Evolutionary conservation across 2,113 vertebrate genomes (phyloP), one percentile per base, ranked within the genome.

Genomic region (Cheirogaleus medius): DNA sequence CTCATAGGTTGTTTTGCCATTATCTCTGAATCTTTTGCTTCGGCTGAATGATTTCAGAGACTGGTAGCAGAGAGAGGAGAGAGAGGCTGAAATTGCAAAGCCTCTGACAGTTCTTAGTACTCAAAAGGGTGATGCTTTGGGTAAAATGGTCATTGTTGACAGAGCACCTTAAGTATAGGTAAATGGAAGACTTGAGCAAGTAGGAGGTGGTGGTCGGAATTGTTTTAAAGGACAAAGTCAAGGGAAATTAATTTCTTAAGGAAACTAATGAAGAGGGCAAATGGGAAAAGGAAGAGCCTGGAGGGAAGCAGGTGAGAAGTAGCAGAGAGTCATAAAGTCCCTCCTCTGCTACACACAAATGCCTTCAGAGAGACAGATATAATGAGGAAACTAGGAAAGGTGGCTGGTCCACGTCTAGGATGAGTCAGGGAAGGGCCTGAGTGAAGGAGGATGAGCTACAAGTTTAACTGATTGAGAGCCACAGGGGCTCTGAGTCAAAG

Each of bases 21-120:
- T 87, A 69, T 58, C 64, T 91, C 68, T 87, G 90, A 93, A 83
- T 44, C 60, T 84, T 90, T 96, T 89, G 73, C 82, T 95, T 96
- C 90, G 91, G 60, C 23, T 85, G n/a, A 74, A 29, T 90, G 49
- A 74, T 77, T 88, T 93, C 66, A 66, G 78, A 96, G 77, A 60
- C 37, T 47, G 52, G 25, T 56, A 78, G 44, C 42, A 87, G 76
- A 85, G 20, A 60, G 37, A 42, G 23, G 49, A 69, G 39, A 84
- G 8, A 32, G 25, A 60, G 27, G 34, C 34, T 73, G 52, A 84
- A 88, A 69, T 44, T 14, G 4, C 84, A 64, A 77, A 96, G n/a
- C 27, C 44, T 47, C 13, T 64, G 60, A 52, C 42, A 34, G 49
- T 60, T 88, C 37, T 94, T 78, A 39, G 20, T 80, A 54, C 17